Base-by-base conservation (phyloP, 2,797 vertebrate species). In the Mormyrops boulengeri region DNA sequence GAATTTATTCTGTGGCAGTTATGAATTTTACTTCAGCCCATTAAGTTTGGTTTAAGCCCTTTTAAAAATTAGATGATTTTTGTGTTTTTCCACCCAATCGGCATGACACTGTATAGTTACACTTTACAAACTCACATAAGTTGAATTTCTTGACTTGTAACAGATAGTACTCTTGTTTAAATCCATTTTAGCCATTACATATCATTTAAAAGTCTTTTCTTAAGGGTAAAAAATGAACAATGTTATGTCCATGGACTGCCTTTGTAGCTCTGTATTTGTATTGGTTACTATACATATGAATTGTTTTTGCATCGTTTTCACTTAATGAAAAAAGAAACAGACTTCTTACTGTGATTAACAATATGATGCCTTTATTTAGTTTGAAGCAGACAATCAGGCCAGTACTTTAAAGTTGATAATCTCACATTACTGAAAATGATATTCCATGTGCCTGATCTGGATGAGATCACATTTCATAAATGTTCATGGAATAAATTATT, bases 1-100 rank as follows among this genome's bases (percentile, higher is more conserved):
- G 84, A 85, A 85, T 85, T 82, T 47, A 44, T 47, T 44, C 14
- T 82, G 19, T 82, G 19, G 77, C 38, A 22, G 38, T 47, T 47
- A n/a, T 82, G 77, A 82, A 82, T 82, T 82, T 82, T 47, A 82
- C 77, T 82, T 82, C 38, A 1, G n/a, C 77, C 77, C 88, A 77
- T 53, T 30, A 53, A 19, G 12, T 77, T 52, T 50, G 47, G 62
- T 66, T 88, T 73, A 50, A 53, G 26, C 3, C 30, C 44, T 66
- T 30, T 66, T 44, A 19, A 44, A 44, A 80, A 77, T 80, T 80
- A 44, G 73, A 7, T 80, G 77, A 82, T 47, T 82, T 82, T 82
- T n/a, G 19, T 82, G 30, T 82, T 44, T 44, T 47, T 47, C 77
- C 77, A 44, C 41, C 77, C 17, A 82, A n/a, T 9, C 34, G 38